Evolutionary conservation across 2,888 invertebrate genomes (phyloP).

Genomic region (Erebia palarica): DNA sequence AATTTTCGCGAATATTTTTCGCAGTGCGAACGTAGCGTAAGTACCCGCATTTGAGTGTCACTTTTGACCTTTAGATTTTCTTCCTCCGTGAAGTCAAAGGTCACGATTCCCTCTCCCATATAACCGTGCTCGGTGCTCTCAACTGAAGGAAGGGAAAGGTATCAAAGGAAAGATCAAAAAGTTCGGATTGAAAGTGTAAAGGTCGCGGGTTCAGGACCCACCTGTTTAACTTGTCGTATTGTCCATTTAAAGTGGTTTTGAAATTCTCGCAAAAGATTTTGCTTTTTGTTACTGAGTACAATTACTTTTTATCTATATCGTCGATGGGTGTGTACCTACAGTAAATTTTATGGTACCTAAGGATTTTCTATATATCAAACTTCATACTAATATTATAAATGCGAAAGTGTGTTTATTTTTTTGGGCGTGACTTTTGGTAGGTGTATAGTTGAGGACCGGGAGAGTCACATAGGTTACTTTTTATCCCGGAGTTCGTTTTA

Average conservation of each 20-base stretch:
- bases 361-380: no score
- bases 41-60: conserved; percentile 16
- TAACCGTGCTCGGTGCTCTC: background rate
- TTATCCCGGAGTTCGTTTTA: no score
- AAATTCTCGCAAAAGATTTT: background rate
- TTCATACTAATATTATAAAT: no score
- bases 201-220: background rate
- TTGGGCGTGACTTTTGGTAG: no score
- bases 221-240: background rate
- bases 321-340: no score
- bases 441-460: no score
- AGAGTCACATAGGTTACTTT: no score
- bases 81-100: conserved; percentile 27
- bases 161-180: background rate
- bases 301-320: no score
- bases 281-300: background rate
- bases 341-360: no score
- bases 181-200: background rate
- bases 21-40: no score
- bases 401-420: no score
- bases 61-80: conserved; percentile 20
- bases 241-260: background rate
- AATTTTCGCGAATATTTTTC: no score
- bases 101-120: conserved; percentile 2
- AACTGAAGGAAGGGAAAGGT: background rate